A percentile compares a stretch with the other conserved stretches of the same genome.
Evolutionary conservation across 2,888 invertebrate species (phyloP).

Genomic region (Sminthurides aquaticus): DNA sequence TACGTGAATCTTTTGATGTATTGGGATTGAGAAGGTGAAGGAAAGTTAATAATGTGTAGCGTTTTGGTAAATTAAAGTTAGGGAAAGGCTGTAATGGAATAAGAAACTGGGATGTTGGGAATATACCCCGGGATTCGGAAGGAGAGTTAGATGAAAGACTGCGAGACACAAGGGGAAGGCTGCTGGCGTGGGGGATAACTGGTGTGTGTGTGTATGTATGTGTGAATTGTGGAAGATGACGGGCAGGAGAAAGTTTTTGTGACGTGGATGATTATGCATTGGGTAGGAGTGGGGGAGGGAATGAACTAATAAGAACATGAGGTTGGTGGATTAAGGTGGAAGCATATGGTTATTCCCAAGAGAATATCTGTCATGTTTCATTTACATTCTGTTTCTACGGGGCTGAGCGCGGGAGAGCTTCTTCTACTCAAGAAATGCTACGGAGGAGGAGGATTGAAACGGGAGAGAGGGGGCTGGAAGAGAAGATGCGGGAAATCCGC

Average conservation of each 20-base stretch:
- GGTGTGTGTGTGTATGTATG: no score
- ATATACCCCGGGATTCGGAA: not conserved
- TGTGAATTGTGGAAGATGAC: not conserved
- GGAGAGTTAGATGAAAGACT: no score
- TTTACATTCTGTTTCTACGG: conserved; percentile 15
- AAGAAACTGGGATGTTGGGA: not conserved
- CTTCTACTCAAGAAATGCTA: no score
- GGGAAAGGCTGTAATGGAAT: not conserved
- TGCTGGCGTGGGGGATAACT: no score
- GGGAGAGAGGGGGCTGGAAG: not conserved
- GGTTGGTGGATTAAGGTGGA: not conserved
- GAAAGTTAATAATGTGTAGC: conserved; percentile 6
- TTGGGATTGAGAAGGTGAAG: not conserved
- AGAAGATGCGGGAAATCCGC: not conserved
- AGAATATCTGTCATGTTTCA: conserved; percentile 22
- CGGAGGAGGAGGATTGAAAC: no score
- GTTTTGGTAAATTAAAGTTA: not conserved
- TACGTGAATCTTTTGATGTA: not conserved
- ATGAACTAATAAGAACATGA: not conserved
- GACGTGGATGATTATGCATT: not conserved
- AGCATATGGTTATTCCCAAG: conserved; percentile 21
- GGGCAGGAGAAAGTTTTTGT: not conserved
- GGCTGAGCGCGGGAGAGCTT: no score
- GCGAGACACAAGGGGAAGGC: no score
- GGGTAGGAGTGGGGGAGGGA: not conserved